phyloP scores from a whole-genome alignment of 2,888 invertebrate genomes.

The Brenthis daphne region DNA sequence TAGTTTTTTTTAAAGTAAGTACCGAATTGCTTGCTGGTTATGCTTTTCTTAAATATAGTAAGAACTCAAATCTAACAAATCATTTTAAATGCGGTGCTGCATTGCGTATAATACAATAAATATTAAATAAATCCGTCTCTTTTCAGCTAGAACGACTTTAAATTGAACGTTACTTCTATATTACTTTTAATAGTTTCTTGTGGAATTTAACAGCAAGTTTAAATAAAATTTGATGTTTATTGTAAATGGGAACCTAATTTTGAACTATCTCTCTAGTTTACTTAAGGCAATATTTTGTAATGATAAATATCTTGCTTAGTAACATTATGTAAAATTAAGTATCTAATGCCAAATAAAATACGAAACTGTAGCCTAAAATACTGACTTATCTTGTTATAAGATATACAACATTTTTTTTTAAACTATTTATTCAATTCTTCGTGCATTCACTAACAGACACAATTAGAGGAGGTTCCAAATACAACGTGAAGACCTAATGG shows the following conservation, averaged over 20 bases:
- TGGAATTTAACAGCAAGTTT: too few species aligned
- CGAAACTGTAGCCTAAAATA: neutral
- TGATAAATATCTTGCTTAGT: neutral
- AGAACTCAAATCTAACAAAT: conserved; percentile 61
- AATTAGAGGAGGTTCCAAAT: neutral
- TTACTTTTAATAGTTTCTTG: neutral
- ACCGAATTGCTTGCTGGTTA: neutral
- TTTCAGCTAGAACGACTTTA: conserved; percentile 12
- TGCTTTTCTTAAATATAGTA: conserved; percentile 11
- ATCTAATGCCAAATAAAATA: neutral
- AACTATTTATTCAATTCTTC: too few species aligned
- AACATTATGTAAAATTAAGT: neutral
- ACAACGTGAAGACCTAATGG: conserved; percentile 37
- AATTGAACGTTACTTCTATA: neutral
- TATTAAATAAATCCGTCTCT: conserved; percentile 39
- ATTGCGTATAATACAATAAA: conserved; percentile 60
- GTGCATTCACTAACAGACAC: too few species aligned
- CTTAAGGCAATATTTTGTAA: too few species aligned
- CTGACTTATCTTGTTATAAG: too few species aligned
- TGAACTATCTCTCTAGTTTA: too few species aligned
- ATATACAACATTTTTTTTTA: too few species aligned
- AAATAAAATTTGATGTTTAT: neutral
- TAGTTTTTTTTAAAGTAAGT: neutral
- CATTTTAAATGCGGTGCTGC: conserved; percentile 68
- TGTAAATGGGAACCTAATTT: too few species aligned